Evolutionary conservation across 2,797 vertebrate species (phyloP).

Genomic region (Aulostomus chinensis): DNA sequence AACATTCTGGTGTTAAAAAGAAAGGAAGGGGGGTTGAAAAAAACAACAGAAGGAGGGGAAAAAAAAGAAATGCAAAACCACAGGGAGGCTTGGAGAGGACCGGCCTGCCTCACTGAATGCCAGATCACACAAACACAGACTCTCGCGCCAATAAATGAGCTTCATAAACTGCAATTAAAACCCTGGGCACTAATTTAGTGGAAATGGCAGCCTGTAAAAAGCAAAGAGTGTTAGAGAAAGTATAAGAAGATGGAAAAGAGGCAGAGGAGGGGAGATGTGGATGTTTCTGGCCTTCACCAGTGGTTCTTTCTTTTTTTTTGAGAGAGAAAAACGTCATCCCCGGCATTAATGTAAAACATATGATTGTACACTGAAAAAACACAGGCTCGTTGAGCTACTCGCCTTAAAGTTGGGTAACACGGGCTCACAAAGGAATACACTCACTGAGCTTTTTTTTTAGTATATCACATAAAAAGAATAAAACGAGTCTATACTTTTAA

Average conservation of each 20-base stretch:
- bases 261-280: constrained; percentile 21
- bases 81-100: constrained; percentile 70
- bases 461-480: not conserved
- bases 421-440: not conserved
- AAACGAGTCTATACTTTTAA: too few relatives aligned
- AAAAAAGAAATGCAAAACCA: constrained; percentile 67
- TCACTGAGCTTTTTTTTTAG: not conserved
- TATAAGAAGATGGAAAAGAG: constrained; percentile 30
- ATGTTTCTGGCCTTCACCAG: constrained; percentile 32
- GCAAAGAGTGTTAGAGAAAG: constrained; percentile 49
- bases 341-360: constrained; percentile 55
- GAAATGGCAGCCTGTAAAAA: constrained; percentile 83
- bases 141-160: constrained; percentile 76
- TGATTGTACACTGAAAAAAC: too few relatives aligned
- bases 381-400: constrained; percentile 7
- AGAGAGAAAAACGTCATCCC: too few relatives aligned
- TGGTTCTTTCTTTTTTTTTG: constrained; percentile 11
- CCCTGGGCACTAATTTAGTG: constrained; percentile 86
- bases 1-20: constrained; percentile 73
- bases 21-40: constrained; percentile 30
- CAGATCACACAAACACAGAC: constrained; percentile 77
- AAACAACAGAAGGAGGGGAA: constrained; percentile 50
- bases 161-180: constrained; percentile 86
- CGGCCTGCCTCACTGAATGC: constrained; percentile 63
- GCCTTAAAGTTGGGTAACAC: constrained; percentile 9